A percentile compares a stretch with the other conserved stretches of the same genome.
These are phyloP conservation scores for Amorpha juglandis DNA, from an alignment of 2,888 invertebrate species.

Conservation along the genomic window DNA sequence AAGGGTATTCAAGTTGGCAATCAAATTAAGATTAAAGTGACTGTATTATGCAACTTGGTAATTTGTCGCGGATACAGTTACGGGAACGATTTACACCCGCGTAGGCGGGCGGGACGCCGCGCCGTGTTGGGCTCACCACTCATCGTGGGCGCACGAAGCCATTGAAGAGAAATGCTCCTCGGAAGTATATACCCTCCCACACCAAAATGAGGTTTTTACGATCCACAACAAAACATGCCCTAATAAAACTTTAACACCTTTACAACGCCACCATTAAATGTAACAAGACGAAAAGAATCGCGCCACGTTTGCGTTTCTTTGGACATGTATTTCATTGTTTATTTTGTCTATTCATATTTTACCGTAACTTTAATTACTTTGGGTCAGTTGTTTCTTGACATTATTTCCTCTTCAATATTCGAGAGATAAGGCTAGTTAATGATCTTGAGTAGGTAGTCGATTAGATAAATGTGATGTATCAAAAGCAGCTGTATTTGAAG, in stretches of 20 bases:
- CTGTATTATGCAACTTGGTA: constrained; percentile 42
- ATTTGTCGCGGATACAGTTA: constrained; percentile 78
- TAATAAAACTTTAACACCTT: constrained; percentile 66
- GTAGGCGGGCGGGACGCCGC: constrained; percentile 68
- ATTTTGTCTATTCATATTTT: constrained; percentile 32
- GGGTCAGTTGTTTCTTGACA: constrained; percentile 36
- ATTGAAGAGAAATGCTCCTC: constrained; percentile 70
- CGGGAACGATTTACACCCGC: constrained; percentile 67
- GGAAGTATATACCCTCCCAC: constrained; percentile 58
- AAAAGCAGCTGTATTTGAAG: constrained; percentile 47
- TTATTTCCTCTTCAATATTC: constrained; percentile 17
- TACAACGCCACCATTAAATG: constrained; percentile 49
- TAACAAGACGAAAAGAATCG: constrained; percentile 44
- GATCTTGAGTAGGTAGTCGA: constrained; percentile 46
- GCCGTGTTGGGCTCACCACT: constrained; percentile 51
- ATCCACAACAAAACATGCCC: constrained; percentile 60
- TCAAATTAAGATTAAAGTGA: constrained; percentile 17
- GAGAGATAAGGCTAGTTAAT: constrained; percentile 44
- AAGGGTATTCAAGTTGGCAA: constrained; percentile 15
- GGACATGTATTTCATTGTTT: constrained; percentile 31
- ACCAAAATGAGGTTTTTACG: constrained; percentile 64
- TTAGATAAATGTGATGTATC: constrained; percentile 52
- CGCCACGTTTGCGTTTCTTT: constrained; percentile 35
- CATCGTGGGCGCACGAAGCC: constrained; percentile 66
- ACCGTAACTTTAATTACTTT: constrained; percentile 33